Evolutionary conservation across 2,888 invertebrate genomes (phyloP), one percentile per base, ranked within the genome.

Genomic region (Scaeva pyrastri): DNA sequence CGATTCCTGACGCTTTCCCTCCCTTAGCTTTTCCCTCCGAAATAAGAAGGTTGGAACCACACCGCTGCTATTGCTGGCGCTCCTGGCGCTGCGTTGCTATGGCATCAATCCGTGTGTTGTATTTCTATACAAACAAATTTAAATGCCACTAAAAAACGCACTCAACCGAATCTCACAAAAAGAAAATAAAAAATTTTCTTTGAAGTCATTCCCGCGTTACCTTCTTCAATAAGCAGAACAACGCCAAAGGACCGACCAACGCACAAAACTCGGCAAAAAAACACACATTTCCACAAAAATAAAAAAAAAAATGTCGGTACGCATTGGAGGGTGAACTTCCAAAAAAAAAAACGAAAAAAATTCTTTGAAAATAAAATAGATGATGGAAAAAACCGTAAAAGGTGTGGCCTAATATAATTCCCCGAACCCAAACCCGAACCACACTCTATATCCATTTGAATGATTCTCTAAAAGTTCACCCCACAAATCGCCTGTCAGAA

Each of bases 111-210:
- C 77, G 77, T 82, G 74, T 78, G 74, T 74, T 78, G 70, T 77
- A 73, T 78, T 77, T 77, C 86, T 82, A 86, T 82, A 78, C 86
- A 86, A 86, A 86, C 86, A 86, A 86, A 78, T 86, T 86, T 86
- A 86, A 86, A 86, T 86, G 86, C 86, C 81, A 86, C 86, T 81
- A 86, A 86, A 86, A 82, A 77, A 86, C 81, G 86, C 86, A 86
- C 78, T 86, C 86, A 77, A 82, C 64, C 78, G 82, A 66, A 66
- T 10, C 62, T 45, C 64, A 60, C 60, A 26, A 12, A 52, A 48
- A 85, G 77, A 73, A 68, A 41, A 19, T 39, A 10, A 43, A 62
- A 75, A 66, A 36, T 43, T 71, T 82, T 52, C 82, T 86, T 86
- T 86, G 86, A 86, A 86, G 82, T 86, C 77, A 74, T 86, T 86